Percentiles rank a stretch among this genome's conserved stretches.
These are phyloP conservation scores for Parasteatoda lunata DNA, from an alignment of 2,888 invertebrate genomes.

Conservation along the genomic window DNA sequence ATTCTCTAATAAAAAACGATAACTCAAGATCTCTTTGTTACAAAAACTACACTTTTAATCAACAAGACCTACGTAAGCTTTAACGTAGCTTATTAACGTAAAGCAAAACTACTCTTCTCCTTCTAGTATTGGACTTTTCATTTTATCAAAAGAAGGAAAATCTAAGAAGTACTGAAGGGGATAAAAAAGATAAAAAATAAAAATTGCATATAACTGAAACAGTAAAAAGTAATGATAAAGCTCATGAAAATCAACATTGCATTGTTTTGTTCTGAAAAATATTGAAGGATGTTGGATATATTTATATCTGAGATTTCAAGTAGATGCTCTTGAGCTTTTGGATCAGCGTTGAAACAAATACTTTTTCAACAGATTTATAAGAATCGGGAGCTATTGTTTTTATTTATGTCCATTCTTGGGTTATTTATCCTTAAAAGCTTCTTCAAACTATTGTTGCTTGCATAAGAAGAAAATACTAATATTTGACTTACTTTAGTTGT, in stretches of 20 bases:
- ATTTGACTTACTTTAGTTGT: neutral
- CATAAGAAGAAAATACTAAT: neutral
- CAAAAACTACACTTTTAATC: slow-evolving; percentile 62
- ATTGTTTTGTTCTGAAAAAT: slow-evolving; percentile 36
- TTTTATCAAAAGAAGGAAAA: slow-evolving; percentile 47
- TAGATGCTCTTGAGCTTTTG: slow-evolving; percentile 26
- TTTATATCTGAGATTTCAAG: slow-evolving; percentile 48
- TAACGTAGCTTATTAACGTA: slow-evolving; percentile 61
- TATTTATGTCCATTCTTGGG: slow-evolving; percentile 1
- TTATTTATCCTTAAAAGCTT: neutral
- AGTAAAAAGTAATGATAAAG: slow-evolving; percentile 25
- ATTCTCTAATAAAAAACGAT: slow-evolving; percentile 49
- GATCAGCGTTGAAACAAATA: slow-evolving; percentile 15
- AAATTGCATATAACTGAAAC: slow-evolving; percentile 7
- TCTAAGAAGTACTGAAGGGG: slow-evolving; percentile 42
- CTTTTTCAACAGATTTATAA: neutral
- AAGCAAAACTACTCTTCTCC: slow-evolving; percentile 43
- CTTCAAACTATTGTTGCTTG: neutral
- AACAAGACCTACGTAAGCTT: slow-evolving; percentile 58
- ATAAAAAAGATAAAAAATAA: slow-evolving; percentile 40
- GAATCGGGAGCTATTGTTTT: slow-evolving; percentile 9
- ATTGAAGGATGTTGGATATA: slow-evolving; percentile 26
- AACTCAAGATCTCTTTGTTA: slow-evolving; percentile 60
- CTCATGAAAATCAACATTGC: slow-evolving; percentile 37
- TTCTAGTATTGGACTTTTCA: slow-evolving; percentile 52